Conservation (phyloP, 1,140 invertebrate species). For the Littorina saxatilis region DNA sequence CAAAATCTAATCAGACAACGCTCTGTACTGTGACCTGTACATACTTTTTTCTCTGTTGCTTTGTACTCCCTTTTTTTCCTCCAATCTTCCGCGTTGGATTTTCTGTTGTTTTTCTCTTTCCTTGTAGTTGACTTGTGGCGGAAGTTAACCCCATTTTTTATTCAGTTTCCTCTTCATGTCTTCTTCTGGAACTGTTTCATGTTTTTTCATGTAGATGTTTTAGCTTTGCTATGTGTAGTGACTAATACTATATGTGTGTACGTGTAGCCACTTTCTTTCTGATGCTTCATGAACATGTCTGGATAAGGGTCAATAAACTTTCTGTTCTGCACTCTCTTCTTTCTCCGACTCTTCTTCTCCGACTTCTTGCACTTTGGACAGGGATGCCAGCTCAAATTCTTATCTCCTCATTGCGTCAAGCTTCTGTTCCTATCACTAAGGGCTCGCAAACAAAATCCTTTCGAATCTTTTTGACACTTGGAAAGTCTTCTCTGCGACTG, state of each 20-base stretch:
- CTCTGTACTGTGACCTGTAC: conserved; percentile 23
- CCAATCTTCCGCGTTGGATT: neutral
- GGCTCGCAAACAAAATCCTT: too few relatives aligned
- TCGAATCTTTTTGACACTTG: too few relatives aligned
- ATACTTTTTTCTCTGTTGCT: neutral
- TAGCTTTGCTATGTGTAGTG: conserved; percentile 31
- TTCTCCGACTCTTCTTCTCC: conserved; percentile 30
- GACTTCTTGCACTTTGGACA: neutral
- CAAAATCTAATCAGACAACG: neutral
- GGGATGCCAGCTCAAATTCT: too few relatives aligned
- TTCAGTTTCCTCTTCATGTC: conserved; percentile 17
- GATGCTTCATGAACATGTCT: conserved; percentile 36
- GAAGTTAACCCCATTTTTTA: neutral
- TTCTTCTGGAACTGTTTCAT: neutral
- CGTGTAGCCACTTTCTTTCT: conserved; percentile 9
- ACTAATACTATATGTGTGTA: conserved; percentile 23
- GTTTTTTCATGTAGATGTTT: conserved; percentile 19
- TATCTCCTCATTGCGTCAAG: too few relatives aligned
- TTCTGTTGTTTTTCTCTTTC: neutral
- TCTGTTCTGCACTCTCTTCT: conserved; percentile 34
- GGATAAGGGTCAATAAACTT: conserved; percentile 36
- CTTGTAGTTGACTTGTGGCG: neutral
- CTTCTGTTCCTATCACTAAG: too few relatives aligned
- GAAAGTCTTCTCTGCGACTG: too few relatives aligned
- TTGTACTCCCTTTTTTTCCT: neutral